phyloP scores from a whole-genome alignment of 2,113 vertebrate species.

The Megaleporinus macrocephalus region DNA sequence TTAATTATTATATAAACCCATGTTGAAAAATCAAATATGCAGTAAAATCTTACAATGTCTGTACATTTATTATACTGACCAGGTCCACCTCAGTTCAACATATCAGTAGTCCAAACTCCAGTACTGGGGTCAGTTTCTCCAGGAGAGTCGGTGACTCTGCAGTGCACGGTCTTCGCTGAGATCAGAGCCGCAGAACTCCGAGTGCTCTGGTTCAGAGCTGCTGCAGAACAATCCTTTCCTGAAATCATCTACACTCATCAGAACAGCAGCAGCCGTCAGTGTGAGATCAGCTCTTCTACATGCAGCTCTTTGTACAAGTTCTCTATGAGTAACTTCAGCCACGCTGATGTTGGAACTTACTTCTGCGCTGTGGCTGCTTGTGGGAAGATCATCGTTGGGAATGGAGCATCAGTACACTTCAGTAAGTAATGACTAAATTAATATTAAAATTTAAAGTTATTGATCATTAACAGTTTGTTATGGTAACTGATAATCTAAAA shows the following conservation, averaged over 20 bases:
- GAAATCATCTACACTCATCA: constrained; percentile 51
- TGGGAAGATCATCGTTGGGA: constrained; percentile 64
- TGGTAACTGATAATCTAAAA: no score
- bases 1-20: neutral
- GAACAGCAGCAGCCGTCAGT: constrained; percentile 17
- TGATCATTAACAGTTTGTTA: no score
- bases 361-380: constrained; percentile 63
- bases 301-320: constrained; percentile 57
- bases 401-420: constrained; percentile 35
- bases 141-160: constrained; percentile 43
- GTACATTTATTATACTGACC: neutral
- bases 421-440: no score
- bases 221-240: constrained; percentile 24
- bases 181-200: constrained; percentile 7
- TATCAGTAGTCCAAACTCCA: neutral
- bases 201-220: constrained; percentile 48
- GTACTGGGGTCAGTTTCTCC: neutral
- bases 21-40: neutral
- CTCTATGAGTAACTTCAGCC: constrained; percentile 31
- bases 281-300: neutral
- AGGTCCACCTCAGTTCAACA: neutral
- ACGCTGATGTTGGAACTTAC: constrained; percentile 59
- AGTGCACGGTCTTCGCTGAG: constrained; percentile 58
- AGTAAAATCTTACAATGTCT: neutral
- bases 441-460: no score